Conservation (phyloP, 2,888 invertebrate species). For the Omphaloscelis lunosa region DNA sequence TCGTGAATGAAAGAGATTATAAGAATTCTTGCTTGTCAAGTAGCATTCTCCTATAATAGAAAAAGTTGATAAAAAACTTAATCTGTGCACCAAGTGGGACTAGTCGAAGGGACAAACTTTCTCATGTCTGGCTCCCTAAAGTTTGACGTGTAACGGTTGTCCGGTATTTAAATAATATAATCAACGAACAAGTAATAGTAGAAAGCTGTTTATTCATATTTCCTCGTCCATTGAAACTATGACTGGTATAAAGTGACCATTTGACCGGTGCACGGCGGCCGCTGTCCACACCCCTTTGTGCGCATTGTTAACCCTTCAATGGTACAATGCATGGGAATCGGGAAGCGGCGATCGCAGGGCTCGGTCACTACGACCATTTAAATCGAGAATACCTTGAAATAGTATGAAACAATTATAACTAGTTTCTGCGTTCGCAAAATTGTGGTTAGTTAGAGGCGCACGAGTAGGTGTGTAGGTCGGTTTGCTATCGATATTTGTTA, state of each 20-base stretch:
- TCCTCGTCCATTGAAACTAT: slow-evolving; percentile 87
- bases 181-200: slow-evolving; percentile 80
- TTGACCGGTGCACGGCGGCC: slow-evolving; percentile 86
- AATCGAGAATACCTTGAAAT: slow-evolving; percentile 75
- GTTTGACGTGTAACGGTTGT: slow-evolving; percentile 88
- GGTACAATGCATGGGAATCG: slow-evolving; percentile 88
- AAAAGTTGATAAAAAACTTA: slow-evolving; percentile 61
- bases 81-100: slow-evolving; percentile 55
- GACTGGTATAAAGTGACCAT: slow-evolving; percentile 87
- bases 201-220: slow-evolving; percentile 88
- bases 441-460: background rate
- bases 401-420: slow-evolving; percentile 56
- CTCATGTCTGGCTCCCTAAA: slow-evolving; percentile 84
- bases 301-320: slow-evolving; percentile 86
- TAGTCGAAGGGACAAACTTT: slow-evolving; percentile 76
- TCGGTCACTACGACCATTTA: slow-evolving; percentile 81
- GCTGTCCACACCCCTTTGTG: slow-evolving; percentile 90
- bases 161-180: slow-evolving; percentile 88
- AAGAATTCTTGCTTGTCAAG: slow-evolving; percentile 53
- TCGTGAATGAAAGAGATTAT: slow-evolving; percentile 44
- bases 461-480: no score
- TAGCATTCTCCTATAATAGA: slow-evolving; percentile 50
- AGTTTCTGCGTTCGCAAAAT: slow-evolving; percentile 36
- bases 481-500: slow-evolving; percentile 7
- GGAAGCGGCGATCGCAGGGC: slow-evolving; percentile 82